Percentiles rank a stretch among this genome's conserved stretches.
phyloP scores from a whole-genome alignment of 2,113 vertebrate species.

The Monopterus albus region DNA sequence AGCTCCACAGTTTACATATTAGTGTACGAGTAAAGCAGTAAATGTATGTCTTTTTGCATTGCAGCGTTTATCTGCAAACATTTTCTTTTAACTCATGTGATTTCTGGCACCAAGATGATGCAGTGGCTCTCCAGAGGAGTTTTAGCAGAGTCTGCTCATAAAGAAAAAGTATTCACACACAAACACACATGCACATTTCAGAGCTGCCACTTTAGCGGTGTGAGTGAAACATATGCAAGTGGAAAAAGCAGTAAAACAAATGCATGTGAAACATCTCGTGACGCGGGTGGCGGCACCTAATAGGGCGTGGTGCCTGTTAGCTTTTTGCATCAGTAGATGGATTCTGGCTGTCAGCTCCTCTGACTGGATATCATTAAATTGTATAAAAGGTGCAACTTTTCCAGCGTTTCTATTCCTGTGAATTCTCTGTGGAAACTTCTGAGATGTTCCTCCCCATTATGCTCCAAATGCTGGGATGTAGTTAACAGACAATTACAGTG shows the following conservation, averaged over 20 bases:
- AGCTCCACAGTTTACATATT: not conserved
- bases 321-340: constrained; percentile 28
- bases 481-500: not conserved
- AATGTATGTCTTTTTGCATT: not conserved
- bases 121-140: too few species aligned
- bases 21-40: too few species aligned
- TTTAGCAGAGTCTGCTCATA: constrained; percentile 56
- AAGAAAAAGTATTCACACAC: constrained; percentile 44
- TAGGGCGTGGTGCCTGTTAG: constrained; percentile 54
- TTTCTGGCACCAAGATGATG: not conserved
- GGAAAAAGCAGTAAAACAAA: constrained; percentile 71
- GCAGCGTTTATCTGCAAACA: not conserved
- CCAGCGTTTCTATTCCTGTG: constrained; percentile 45
- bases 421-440: constrained; percentile 49
- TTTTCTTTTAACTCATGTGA: not conserved
- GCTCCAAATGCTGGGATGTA: not conserved
- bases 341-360: constrained; percentile 1
- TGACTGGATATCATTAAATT: not conserved
- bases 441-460: constrained; percentile 16
- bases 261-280: constrained; percentile 49
- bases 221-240: constrained; percentile 40
- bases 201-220: constrained; percentile 36
- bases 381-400: constrained; percentile 18
- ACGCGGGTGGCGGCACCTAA: constrained; percentile 45
- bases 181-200: not conserved